Percentiles rank a stretch among this genome's conserved stretches.
Conservation (phyloP, 2,113 vertebrate genomes). For the Chaetodon trifascialis region DNA sequence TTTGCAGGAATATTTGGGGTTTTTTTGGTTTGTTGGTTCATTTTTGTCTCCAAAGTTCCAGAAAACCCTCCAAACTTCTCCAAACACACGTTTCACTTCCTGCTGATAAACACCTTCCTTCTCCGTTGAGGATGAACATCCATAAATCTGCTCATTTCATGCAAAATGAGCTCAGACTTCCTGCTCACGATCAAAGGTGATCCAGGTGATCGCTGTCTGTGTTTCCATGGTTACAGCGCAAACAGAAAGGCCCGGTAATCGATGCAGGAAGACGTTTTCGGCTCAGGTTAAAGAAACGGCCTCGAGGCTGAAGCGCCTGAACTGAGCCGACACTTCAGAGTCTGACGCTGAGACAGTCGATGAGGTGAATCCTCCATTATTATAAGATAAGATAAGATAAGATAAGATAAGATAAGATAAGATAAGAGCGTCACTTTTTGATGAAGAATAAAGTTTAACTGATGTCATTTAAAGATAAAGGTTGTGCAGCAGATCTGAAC, state of each 20-base stretch:
- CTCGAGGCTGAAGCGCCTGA: background rate
- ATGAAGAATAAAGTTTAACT: background rate
- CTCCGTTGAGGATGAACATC: background rate
- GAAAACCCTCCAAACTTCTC: too few species aligned
- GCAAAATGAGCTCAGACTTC: background rate
- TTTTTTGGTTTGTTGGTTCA: background rate
- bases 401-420: too few species aligned
- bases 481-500: background rate
- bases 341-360: too few species aligned
- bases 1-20: too few species aligned
- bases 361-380: background rate
- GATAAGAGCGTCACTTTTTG: background rate
- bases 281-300: background rate
- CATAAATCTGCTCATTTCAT: background rate
- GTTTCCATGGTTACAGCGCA: too few species aligned
- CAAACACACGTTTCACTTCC: too few species aligned
- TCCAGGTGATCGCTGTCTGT: background rate
- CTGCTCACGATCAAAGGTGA: background rate
- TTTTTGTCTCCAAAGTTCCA: too few species aligned
- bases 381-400: too few species aligned
- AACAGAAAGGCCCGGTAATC: too few species aligned
- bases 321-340: background rate
- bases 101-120: background rate
- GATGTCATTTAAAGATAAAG: background rate
- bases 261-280: too few species aligned